phyloP scores from a whole-genome alignment of 2,888 invertebrate species.

The Incurvaria masculella region DNA sequence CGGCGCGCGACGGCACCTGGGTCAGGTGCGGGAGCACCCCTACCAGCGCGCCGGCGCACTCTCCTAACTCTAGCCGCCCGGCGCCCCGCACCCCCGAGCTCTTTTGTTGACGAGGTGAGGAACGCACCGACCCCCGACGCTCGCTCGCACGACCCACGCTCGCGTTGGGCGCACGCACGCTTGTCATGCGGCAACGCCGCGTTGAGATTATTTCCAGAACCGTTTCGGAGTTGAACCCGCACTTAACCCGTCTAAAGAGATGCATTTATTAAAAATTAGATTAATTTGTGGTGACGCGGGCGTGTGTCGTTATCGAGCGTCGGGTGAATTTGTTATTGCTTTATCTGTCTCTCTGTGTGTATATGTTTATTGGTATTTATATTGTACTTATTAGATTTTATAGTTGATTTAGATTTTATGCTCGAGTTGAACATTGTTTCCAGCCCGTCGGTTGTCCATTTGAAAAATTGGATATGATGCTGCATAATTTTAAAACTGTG shows the following conservation, averaged over 20 bases:
- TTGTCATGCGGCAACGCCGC: slow-evolving; percentile 31
- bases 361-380: slow-evolving; percentile 39
- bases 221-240: slow-evolving; percentile 22
- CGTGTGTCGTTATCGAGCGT: not conserved
- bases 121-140: slow-evolving; percentile 19
- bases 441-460: not conserved
- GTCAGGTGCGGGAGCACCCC: slow-evolving; percentile 94
- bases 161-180: slow-evolving; percentile 41
- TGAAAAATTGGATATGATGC: slow-evolving; percentile 28
- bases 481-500: slow-evolving; percentile 56
- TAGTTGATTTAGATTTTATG: slow-evolving; percentile 30
- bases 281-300: not conserved
- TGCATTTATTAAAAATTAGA: not conserved
- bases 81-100: slow-evolving; percentile 50
- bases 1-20: slow-evolving; percentile 77
- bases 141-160: not conserved
- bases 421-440: slow-evolving; percentile 21
- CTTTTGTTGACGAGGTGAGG: slow-evolving; percentile 56
- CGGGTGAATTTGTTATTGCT: slow-evolving; percentile 21
- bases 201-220: too few relatives aligned
- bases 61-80: slow-evolving; percentile 52
- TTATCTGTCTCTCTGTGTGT: slow-evolving; percentile 49
- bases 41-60: slow-evolving; percentile 95
- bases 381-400: slow-evolving; percentile 53
- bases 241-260: slow-evolving; percentile 2